Conservation (phyloP, 2,797 vertebrate genomes). For the Steatocranus sp. region DNA sequence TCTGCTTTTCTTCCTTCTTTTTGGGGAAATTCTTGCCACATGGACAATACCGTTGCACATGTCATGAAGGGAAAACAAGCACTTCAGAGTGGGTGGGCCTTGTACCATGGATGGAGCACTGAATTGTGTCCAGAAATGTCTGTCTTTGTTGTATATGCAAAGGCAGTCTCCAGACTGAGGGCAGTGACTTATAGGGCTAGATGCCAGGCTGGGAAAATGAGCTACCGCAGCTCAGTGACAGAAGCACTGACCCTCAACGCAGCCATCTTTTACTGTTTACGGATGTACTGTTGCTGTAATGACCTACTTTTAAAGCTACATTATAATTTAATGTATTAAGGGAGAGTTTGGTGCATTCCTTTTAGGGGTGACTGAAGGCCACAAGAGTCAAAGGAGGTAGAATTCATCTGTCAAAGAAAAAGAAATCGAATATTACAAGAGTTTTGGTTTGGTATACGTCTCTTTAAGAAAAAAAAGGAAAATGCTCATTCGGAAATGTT, state of each 20-base stretch:
- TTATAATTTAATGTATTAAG: constrained; percentile 25
- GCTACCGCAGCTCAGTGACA: constrained; percentile 54
- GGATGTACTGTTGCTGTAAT: constrained; percentile 29
- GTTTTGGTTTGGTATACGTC: neutral
- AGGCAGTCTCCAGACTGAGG: constrained; percentile 39
- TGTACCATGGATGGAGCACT: neutral
- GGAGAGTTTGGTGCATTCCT: neutral
- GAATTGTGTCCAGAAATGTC: constrained; percentile 31
- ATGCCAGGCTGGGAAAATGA: constrained; percentile 55
- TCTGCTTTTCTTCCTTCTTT: neutral
- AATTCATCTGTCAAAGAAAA: neutral
- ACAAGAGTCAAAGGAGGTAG: neutral
- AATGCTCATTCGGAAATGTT: neutral
- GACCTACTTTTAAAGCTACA: constrained; percentile 31
- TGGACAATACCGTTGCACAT: neutral
- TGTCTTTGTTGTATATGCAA: constrained; percentile 33
- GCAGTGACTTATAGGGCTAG: constrained; percentile 41
- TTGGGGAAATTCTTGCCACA: neutral
- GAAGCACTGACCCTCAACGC: constrained; percentile 60
- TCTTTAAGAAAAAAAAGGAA: neutral
- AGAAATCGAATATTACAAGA: neutral
- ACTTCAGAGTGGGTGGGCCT: constrained; percentile 32
- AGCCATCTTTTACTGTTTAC: constrained; percentile 46
- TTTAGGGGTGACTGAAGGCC: neutral
- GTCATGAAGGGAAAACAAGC: neutral